A percentile compares a stretch with the other conserved stretches of the same genome.
phyloP scores from a whole-genome alignment of 2,113 vertebrate species.

The Vidua chalybeata region DNA sequence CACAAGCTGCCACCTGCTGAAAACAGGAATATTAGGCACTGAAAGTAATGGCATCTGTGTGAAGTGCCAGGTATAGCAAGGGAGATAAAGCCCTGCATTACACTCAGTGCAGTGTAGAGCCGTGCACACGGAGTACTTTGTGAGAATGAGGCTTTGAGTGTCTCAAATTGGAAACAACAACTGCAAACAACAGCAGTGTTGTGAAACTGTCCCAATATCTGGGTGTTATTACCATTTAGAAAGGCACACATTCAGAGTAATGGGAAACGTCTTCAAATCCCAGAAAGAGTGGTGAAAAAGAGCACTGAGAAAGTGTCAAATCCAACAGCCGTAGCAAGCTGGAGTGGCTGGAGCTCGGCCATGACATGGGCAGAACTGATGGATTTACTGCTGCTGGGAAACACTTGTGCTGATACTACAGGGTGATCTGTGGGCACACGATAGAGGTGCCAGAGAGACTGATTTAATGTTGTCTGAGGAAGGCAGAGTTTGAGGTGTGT shows the following conservation, averaged over 20 bases:
- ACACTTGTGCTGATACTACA: conserved; percentile 1
- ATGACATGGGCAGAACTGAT: background rate
- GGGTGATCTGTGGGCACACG: background rate
- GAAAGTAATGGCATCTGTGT: background rate
- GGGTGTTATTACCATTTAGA: background rate
- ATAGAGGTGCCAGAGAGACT: background rate
- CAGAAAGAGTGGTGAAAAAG: background rate
- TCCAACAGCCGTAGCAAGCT: background rate
- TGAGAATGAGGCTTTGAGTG: background rate
- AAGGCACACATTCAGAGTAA: background rate
- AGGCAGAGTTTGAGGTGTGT: background rate
- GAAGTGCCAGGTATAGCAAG: background rate
- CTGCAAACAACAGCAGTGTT: background rate
- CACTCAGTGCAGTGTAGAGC: background rate
- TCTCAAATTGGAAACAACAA: background rate
- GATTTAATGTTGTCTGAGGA: background rate
- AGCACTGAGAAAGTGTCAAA: background rate
- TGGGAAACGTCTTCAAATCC: background rate
- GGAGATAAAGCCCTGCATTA: background rate
- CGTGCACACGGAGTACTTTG: background rate
- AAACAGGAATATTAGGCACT: background rate
- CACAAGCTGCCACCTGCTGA: background rate
- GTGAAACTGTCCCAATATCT: background rate
- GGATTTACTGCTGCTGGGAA: conserved; percentile 41
- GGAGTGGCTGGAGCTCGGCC: background rate